Percentiles rank a stretch among this genome's conserved stretches.
These are phyloP conservation scores for Dynastes hyllus DNA, from an alignment of 2,888 invertebrate species.

Conservation along the genomic window DNA sequence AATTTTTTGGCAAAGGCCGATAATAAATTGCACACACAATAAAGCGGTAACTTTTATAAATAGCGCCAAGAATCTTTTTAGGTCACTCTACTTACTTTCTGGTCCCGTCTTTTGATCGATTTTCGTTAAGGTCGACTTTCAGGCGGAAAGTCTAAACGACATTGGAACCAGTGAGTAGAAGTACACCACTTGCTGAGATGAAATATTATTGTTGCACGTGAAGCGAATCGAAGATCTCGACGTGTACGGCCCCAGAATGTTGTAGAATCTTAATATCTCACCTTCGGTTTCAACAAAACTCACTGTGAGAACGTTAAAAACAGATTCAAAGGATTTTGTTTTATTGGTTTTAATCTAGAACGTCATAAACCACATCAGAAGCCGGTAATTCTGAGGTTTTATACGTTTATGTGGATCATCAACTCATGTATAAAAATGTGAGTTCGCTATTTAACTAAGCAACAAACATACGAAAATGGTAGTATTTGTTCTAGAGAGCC, in stretches of 20 bases:
- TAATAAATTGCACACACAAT: conserved; percentile 26
- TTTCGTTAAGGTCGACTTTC: conserved; percentile 15
- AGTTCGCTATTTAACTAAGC: too few species aligned
- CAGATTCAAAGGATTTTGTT: conserved; percentile 1
- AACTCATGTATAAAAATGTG: too few species aligned
- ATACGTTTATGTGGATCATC: too few species aligned
- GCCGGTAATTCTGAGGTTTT: too few species aligned
- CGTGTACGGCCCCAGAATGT: not conserved
- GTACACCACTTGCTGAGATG: conserved; percentile 28
- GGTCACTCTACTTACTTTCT: conserved; percentile 24
- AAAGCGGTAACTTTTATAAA: conserved; percentile 16
- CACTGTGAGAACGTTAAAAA: not conserved
- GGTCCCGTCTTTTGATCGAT: conserved; percentile 25
- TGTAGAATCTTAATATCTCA: not conserved
- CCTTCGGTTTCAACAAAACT: not conserved
- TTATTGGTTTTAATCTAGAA: not conserved
- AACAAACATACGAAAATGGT: too few species aligned
- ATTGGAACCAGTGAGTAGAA: conserved; percentile 10
- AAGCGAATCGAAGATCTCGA: conserved; percentile 1
- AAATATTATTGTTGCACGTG: conserved; percentile 27
- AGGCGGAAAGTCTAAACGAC: conserved; percentile 21
- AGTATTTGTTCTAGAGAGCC: too few species aligned
- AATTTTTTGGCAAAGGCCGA: conserved; percentile 1
- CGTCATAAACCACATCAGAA: too few species aligned
- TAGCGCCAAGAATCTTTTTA: conserved; percentile 23